Percentiles rank a stretch among this genome's conserved stretches.
Conservation (phyloP, 2,113 vertebrate genomes). For the Pseudorectes ferrugineus region DNA sequence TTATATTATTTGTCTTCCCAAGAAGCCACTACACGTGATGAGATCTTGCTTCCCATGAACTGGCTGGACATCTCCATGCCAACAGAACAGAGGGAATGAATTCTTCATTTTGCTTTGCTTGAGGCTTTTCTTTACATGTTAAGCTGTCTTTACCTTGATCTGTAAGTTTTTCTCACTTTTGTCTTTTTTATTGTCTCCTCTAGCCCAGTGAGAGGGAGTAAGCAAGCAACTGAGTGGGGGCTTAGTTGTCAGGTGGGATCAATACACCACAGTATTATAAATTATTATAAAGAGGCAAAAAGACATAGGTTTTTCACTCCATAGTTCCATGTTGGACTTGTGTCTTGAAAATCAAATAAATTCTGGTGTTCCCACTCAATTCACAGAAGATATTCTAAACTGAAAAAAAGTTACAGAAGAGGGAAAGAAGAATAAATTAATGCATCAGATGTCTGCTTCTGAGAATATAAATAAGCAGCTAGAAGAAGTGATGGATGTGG, state of each 20-base stretch:
- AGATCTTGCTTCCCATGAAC: background rate
- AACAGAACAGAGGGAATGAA: background rate
- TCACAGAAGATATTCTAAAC: background rate
- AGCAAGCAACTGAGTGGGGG: accelerated
- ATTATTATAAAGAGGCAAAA: background rate
- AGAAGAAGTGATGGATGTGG: background rate
- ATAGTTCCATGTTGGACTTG: background rate
- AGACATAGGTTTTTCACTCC: background rate
- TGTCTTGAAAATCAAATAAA: background rate
- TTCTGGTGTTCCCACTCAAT: background rate
- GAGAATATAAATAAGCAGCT: background rate
- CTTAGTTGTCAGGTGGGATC: background rate
- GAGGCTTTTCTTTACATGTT: background rate
- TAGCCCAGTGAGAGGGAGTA: background rate
- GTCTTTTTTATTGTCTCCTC: background rate
- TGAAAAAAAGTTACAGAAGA: background rate
- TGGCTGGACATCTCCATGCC: background rate
- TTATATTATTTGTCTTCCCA: background rate
- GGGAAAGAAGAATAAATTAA: background rate
- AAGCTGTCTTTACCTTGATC: background rate
- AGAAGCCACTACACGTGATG: accelerated
- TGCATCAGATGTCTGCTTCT: background rate
- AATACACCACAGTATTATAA: background rate
- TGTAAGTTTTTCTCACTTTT: background rate
- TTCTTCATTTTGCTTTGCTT: background rate